phyloP scores from a whole-genome alignment of 2,888 invertebrate species.

The Eledone cirrhosa region DNA sequence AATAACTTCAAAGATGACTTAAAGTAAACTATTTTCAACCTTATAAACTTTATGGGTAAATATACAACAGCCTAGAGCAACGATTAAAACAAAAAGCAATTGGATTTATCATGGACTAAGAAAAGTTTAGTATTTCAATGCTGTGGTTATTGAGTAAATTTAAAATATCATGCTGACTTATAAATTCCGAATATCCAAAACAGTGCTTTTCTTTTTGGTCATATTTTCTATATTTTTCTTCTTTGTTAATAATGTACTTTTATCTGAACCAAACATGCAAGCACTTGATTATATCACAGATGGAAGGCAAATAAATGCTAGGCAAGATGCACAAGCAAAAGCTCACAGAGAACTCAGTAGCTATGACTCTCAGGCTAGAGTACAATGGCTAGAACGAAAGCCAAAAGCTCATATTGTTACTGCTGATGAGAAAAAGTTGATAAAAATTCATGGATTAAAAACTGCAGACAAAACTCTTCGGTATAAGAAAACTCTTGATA shows the following conservation, averaged over 20 bases:
- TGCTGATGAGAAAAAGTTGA: not conserved
- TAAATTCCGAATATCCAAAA: conserved; percentile 2
- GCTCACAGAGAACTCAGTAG: not conserved
- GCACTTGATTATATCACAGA: conserved; percentile 10
- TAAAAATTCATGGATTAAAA: not conserved
- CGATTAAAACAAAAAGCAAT: not conserved
- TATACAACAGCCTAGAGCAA: not conserved
- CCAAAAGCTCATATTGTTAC: not conserved
- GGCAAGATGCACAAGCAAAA: not conserved
- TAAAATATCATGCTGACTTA: conserved; percentile 16
- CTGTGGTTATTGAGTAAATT: not conserved
- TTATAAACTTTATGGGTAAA: no score
- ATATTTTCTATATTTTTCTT: conserved; percentile 8
- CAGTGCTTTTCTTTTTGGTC: conserved; percentile 17
- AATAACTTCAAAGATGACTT: not conserved
- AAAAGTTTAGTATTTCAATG: not conserved
- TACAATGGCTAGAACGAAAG: not conserved
- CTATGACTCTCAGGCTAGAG: not conserved
- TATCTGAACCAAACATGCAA: conserved; percentile 22
- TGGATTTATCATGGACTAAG: not conserved
- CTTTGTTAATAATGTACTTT: conserved; percentile 2
- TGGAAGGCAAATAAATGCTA: not conserved
- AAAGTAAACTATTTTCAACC: not conserved
- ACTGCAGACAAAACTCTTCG: not conserved
- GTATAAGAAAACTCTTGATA: conserved; percentile 1